Conservation (phyloP, 2,888 invertebrate species). For the Rhamphomyia laevipes region DNA sequence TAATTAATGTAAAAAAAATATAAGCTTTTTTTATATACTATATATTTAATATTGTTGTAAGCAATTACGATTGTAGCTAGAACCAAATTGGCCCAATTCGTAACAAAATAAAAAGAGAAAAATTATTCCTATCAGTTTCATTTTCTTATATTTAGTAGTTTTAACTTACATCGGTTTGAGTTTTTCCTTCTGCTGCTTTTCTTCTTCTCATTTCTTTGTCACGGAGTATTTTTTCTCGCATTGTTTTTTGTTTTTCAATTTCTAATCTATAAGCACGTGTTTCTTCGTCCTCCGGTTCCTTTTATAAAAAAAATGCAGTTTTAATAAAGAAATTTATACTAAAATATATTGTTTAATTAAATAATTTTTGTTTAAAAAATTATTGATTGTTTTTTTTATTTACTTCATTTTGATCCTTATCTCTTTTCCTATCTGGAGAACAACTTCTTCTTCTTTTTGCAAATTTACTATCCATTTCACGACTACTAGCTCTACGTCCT, state of each 20-base stretch:
- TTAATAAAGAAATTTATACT: neutral
- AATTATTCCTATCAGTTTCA: too few species aligned
- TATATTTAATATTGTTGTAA: too few species aligned
- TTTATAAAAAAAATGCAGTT: constrained; percentile 4
- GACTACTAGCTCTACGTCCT: constrained; percentile 10
- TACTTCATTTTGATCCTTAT: constrained; percentile 28
- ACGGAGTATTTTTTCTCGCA: constrained; percentile 37
- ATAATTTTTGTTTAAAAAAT: neutral
- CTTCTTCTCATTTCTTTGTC: constrained; percentile 40
- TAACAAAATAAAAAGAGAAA: too few species aligned
- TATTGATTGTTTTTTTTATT: constrained; percentile 16
- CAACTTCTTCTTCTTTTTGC: constrained; percentile 31
- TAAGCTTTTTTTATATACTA: too few species aligned
- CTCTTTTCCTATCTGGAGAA: constrained; percentile 22
- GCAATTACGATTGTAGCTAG: too few species aligned
- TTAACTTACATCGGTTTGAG: too few species aligned
- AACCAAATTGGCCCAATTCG: too few species aligned
- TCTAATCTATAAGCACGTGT: constrained; percentile 38
- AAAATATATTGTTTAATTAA: neutral
- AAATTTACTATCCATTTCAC: constrained; percentile 14
- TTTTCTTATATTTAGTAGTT: too few species aligned
- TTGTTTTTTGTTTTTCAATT: constrained; percentile 40
- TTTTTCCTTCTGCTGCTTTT: constrained; percentile 36
- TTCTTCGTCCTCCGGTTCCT: constrained; percentile 41
- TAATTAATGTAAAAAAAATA: too few species aligned